Base-by-base conservation (phyloP, 2,113 vertebrate genomes). In the Lampris incognitus region DNA sequence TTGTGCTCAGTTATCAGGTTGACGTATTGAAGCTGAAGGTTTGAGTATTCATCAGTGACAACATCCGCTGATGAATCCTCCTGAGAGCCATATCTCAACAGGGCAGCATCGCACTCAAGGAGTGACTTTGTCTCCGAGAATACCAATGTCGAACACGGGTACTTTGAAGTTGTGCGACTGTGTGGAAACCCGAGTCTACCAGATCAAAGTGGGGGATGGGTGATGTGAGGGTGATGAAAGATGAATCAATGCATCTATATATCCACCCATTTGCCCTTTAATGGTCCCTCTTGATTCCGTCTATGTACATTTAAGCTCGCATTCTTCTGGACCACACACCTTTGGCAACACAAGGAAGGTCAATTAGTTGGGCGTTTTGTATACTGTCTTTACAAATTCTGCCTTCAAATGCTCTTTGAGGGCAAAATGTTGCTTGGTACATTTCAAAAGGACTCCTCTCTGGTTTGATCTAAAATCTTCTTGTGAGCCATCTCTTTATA, bases 141-240 rank as follows among this genome's bases (percentile, higher is more conserved):
- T 60, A 42, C 65, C 72, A 63, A 24, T 70, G 84, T 24, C 24
- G 24, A 24, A 74, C 62, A 59, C 57, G 40, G 61, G 64, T 13
- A 63, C 67, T 63, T 72, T 63, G 74, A 80, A 78, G 76, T 62
- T 48, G n/a, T 55, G 66, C 59, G 79, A 77, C 75, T 79, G 72
- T 74, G 76, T 79, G 79, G 64, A 86, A 88, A 86, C 65, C 58
- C 8, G 66, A 66, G 64, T 56, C 79, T 72, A 72, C 8, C 4
- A 60, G 81, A 86, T 73, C 78, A 80, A 84, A 81, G 81, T 42
- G 4, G 42, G 51, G 57, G 69, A 81, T 4, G 75, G 78, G 75
- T 73, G 65, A 59, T 7, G n/a, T 54, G 2, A 39, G 38, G 38
- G 42, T 63, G 61, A 63, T 24, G 1, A 46, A 63, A 24, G n/a